Evolutionary conservation across 2,113 vertebrate genomes (phyloP).

Genomic region (Gopherus evgoodei): DNA sequence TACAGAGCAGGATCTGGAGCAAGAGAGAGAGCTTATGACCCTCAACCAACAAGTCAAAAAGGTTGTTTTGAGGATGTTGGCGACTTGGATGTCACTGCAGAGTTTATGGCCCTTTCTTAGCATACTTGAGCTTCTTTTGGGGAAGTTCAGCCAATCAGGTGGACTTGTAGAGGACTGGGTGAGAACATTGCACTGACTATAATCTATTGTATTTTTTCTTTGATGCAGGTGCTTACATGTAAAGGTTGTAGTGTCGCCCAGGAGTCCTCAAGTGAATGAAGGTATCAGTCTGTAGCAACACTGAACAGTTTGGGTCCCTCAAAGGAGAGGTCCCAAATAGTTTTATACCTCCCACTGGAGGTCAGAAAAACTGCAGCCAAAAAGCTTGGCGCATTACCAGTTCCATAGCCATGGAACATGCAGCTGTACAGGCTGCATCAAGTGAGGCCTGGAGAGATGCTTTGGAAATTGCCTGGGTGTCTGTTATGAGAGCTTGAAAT

Average conservation of each 20-base stretch:
- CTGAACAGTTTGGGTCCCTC: neutral
- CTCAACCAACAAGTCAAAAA: too few relatives aligned
- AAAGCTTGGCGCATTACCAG: neutral
- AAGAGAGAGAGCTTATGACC: too few relatives aligned
- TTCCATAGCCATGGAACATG: neutral
- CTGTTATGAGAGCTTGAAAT: neutral
- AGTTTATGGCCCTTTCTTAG: neutral
- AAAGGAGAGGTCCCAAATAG: neutral
- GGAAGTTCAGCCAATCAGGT: neutral
- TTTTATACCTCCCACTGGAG: neutral
- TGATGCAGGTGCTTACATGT: neutral
- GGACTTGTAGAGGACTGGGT: neutral
- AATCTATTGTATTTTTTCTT: neutral
- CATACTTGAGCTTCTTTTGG: neutral
- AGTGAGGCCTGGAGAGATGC: neutral
- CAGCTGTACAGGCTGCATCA: neutral
- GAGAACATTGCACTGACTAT: neutral
- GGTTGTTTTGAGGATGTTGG: neutral
- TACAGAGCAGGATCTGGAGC: too few relatives aligned
- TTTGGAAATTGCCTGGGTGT: neutral
- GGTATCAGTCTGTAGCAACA: neutral
- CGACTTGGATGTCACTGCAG: neutral
- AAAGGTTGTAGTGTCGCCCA: neutral
- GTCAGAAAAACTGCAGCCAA: neutral
- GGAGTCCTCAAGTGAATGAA: neutral